Percentiles rank a stretch among this genome's conserved stretches.
Conservation (phyloP, 2,113 vertebrate species). For the Tupaia tana region DNA sequence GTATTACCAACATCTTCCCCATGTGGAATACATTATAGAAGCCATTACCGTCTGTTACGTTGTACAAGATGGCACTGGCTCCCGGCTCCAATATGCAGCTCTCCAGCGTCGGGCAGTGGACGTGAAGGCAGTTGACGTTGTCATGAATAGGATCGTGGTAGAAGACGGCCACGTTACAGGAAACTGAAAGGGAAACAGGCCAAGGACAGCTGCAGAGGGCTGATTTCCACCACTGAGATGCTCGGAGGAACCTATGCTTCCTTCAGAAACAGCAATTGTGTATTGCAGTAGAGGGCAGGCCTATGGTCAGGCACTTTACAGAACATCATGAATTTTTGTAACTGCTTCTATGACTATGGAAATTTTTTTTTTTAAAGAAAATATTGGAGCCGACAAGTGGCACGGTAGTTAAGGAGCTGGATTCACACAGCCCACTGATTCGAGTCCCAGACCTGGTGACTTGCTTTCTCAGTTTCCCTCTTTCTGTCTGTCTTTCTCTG, state of each 20-base stretch:
- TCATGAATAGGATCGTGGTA: constrained; percentile 88
- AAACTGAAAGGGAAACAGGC: constrained; percentile 85
- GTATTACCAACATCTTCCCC: neutral
- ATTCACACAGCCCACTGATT: no score
- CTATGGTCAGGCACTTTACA: neutral
- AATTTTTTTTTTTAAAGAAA: neutral
- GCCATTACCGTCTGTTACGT: constrained; percentile 92
- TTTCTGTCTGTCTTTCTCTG: no score
- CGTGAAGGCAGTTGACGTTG: constrained; percentile 92
- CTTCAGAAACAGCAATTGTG: neutral
- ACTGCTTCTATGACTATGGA: neutral
- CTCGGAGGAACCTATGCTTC: neutral
- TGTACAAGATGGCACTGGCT: constrained; percentile 91
- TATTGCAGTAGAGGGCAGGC: neutral
- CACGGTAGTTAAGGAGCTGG: no score
- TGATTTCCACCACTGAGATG: neutral
- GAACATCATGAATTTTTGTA: neutral
- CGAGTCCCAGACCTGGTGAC: no score
- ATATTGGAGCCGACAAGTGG: no score
- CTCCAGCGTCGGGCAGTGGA: constrained; percentile 93
- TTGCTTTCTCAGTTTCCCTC: no score
- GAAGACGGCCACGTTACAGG: constrained; percentile 96
- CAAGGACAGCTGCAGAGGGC: neutral
- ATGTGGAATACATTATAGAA: neutral
- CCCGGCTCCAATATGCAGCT: constrained; percentile 92